Percentiles rank a stretch among this genome's conserved stretches.
These are phyloP conservation scores for Thymelicus sylvestris DNA, from an alignment of 2,888 invertebrate species.

Conservation along the genomic window DNA sequence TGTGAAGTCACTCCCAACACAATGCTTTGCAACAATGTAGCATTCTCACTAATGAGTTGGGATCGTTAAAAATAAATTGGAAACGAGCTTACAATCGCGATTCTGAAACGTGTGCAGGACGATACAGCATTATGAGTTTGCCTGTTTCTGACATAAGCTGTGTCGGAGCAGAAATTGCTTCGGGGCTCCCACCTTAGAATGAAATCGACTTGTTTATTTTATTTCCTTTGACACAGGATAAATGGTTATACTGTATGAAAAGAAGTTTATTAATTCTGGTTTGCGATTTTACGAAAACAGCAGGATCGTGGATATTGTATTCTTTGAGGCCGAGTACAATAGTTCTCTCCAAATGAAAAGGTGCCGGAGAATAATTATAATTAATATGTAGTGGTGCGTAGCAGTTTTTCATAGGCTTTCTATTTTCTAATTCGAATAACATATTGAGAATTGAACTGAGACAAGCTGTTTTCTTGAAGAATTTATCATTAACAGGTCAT, in stretches of 20 bases:
- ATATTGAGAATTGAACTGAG: no score
- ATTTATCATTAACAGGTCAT: no score
- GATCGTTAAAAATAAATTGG: slow-evolving; percentile 39
- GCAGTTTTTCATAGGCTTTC: background rate
- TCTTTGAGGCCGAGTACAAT: background rate
- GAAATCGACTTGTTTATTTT: slow-evolving; percentile 3
- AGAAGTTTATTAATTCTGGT: background rate
- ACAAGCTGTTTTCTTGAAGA: no score
- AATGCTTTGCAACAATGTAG: slow-evolving; percentile 30
- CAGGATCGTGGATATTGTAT: slow-evolving; percentile 8
- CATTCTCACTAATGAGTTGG: slow-evolving; percentile 32
- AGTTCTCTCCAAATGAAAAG: background rate
- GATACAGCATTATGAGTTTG: slow-evolving; percentile 14
- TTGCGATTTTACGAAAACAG: slow-evolving; percentile 1
- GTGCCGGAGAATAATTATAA: background rate
- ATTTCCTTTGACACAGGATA: background rate
- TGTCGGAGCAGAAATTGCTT: slow-evolving; percentile 22
- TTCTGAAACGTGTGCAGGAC: slow-evolving; percentile 29
- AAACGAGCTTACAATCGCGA: slow-evolving; percentile 23
- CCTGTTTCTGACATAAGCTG: slow-evolving; percentile 21
- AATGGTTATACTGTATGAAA: background rate
- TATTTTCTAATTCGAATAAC: no score
- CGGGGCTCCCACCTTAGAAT: slow-evolving; percentile 3
- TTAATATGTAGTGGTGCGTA: background rate
- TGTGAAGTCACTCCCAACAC: slow-evolving; percentile 29